phyloP scores from a whole-genome alignment of 2,797 vertebrate species.

The Petrocephalus schoutedeni region DNA sequence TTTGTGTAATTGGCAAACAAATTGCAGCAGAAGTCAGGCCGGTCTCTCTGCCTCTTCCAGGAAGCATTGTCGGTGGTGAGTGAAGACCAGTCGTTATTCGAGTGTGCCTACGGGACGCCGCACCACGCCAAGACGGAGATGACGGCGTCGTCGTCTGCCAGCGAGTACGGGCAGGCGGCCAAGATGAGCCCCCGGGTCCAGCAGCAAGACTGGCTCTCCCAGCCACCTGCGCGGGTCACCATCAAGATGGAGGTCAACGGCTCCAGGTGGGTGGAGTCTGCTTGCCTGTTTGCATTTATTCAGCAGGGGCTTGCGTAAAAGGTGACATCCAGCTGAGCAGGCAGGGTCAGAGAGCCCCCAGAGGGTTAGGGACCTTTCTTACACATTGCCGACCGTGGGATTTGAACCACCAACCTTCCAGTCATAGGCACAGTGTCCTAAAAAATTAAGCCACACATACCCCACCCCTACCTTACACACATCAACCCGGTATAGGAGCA shows the following conservation, averaged over 20 bases:
- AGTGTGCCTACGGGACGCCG: constrained; percentile 75
- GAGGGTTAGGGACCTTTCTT: background rate
- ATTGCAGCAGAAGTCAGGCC: background rate
- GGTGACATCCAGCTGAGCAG: background rate
- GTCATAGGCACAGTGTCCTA: background rate
- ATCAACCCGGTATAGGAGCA: background rate
- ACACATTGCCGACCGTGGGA: background rate
- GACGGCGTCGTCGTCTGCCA: constrained; percentile 76
- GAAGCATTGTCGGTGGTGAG: constrained; percentile 83
- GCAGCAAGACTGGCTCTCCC: constrained; percentile 77
- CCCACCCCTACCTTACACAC: background rate
- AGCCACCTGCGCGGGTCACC: constrained; percentile 68
- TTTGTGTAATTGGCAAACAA: background rate
- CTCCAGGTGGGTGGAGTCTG: constrained; percentile 57
- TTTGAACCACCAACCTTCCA: background rate
- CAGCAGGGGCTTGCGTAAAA: background rate
- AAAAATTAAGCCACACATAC: background rate
- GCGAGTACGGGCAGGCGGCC: constrained; percentile 75
- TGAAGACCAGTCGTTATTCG: constrained; percentile 79
- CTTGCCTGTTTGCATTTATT: background rate
- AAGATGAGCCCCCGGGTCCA: constrained; percentile 79
- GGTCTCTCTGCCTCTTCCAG: constrained; percentile 46
- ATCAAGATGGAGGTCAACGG: constrained; percentile 84
- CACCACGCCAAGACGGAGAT: constrained; percentile 75
- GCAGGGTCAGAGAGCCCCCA: background rate